phyloP scores from a whole-genome alignment of 2,113 vertebrate genomes.

The Calidris pugnax region DNA sequence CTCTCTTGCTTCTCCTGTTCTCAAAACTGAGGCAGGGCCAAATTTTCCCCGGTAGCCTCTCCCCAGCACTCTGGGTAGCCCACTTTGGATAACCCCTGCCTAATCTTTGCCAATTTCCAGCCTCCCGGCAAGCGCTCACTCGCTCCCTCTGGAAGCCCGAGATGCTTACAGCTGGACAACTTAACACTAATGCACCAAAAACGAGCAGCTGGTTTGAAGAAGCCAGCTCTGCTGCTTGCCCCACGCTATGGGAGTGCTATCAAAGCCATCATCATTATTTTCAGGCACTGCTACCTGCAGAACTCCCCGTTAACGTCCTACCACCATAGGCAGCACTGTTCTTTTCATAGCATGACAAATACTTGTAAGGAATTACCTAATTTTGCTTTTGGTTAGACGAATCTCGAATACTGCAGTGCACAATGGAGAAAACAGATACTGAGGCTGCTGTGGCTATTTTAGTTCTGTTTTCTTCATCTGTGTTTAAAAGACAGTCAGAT shows the following conservation, averaged over 20 bases:
- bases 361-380: background rate
- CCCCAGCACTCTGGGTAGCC: background rate
- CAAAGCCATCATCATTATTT: background rate
- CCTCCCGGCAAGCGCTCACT: accelerated
- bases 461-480: constrained; percentile 25
- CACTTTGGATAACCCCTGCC: background rate
- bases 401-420: background rate
- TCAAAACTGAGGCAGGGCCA: background rate
- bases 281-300: background rate
- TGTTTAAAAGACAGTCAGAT: constrained; percentile 48
- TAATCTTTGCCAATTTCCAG: background rate
- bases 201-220: background rate
- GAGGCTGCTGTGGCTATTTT: constrained; percentile 21
- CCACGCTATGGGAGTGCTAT: background rate
- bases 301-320: background rate
- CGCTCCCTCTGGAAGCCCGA: accelerated
- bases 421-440: background rate
- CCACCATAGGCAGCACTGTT: background rate
- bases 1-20: background rate
- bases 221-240: background rate
- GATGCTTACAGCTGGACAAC: background rate
- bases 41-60: background rate
- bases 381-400: background rate
- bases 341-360: background rate
- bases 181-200: background rate